Evolutionary conservation across 2,113 vertebrate genomes (phyloP).

Genomic region (Oncorhynchus nerka): DNA sequence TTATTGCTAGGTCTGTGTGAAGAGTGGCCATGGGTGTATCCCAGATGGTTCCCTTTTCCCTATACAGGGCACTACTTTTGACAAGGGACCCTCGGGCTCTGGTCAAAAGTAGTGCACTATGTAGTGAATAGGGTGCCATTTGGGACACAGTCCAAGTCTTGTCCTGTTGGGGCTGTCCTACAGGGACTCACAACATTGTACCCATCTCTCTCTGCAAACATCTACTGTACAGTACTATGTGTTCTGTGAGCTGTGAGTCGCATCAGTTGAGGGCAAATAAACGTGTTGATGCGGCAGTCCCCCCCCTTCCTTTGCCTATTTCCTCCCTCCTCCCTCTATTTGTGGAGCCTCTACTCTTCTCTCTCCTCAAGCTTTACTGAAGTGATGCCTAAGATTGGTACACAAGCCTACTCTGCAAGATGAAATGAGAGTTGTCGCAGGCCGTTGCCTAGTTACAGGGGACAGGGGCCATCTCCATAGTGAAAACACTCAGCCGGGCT

Average conservation of each 20-base stretch:
- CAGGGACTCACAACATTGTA: no score
- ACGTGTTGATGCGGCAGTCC: background rate
- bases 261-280: background rate
- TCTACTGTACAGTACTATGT: background rate
- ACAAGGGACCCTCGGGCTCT: no score
- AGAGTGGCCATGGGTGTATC: background rate
- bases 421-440: constrained; percentile 57
- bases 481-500: constrained; percentile 37
- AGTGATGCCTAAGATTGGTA: constrained; percentile 59
- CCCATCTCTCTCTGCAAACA: no score
- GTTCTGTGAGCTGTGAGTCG: background rate
- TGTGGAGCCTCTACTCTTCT: constrained; percentile 36
- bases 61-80: no score
- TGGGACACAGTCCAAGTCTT: no score
- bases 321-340: constrained; percentile 4
- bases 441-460: constrained; percentile 67
- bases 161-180: no score
- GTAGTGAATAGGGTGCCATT: no score
- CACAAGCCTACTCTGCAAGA: constrained; percentile 50
- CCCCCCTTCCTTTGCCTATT: background rate
- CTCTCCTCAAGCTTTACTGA: constrained; percentile 35
- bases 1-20: background rate
- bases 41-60: no score
- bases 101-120: no score
- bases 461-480: constrained; percentile 18